A percentile compares a stretch with the other conserved stretches of the same genome.
These are phyloP conservation scores for Lepidocolaptes lacrymiger DNA, from an alignment of 2,797 vertebrate species.

Conservation along the genomic window DNA sequence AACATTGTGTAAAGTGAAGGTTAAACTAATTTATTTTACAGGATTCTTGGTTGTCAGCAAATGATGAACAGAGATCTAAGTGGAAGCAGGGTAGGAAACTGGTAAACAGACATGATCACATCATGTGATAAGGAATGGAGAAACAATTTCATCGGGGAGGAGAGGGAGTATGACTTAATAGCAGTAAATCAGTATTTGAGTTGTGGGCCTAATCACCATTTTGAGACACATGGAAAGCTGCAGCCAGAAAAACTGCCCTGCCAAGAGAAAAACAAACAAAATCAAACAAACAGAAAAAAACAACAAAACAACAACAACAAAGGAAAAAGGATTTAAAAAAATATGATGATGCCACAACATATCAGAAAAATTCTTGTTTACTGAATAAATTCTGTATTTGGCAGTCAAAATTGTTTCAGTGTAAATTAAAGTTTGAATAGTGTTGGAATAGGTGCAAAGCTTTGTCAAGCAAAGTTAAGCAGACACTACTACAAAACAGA, in stretches of 20 bases:
- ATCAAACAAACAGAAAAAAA: too few relatives aligned
- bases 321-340: not conserved
- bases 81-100: not conserved
- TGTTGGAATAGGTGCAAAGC: not conserved
- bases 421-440: not conserved
- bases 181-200: not conserved
- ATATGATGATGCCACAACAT: not conserved
- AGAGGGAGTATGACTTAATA: not conserved
- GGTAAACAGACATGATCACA: not conserved
- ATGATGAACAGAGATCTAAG: not conserved
- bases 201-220: not conserved
- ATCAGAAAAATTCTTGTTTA: not conserved
- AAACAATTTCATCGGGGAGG: not conserved
- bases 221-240: not conserved
- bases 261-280: not conserved
- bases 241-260: not conserved
- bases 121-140: not conserved
- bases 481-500: not conserved
- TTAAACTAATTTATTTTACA: not conserved
- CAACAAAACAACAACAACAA: too few relatives aligned
- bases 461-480: not conserved
- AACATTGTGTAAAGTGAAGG: not conserved
- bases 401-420: not conserved
- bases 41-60: not conserved
- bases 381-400: not conserved